Base-by-base conservation (phyloP, 2,113 vertebrate species). In the Centropus unirufus region DNA sequence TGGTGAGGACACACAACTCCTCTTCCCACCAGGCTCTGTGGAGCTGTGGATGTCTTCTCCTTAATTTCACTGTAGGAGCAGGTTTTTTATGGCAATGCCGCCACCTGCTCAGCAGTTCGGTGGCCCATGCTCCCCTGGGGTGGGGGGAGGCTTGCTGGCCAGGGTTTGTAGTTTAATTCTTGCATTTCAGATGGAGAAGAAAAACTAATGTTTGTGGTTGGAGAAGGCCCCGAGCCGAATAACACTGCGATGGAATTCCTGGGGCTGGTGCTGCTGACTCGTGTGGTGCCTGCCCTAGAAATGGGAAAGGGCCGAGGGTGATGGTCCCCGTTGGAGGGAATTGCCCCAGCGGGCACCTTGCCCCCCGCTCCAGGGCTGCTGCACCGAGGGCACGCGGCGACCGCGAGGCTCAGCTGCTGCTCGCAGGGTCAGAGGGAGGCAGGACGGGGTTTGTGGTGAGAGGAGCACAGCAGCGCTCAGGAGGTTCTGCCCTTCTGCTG, bases 21-120 rank as follows among this genome's bases (percentile, higher is more conserved):
- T 49, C 40, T 14, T 32, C 58, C n/a, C 3, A 3, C 39, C 9
- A 6, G 3, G 34, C 42, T 30, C 6, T 0, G 13, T 8, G 47
- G 32, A 44, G 24, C 6, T 0, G 13, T 8, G 47, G 32, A 44
- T 6, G 8, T n/a, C 29, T 44, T 44, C 69, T 26, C 7, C 1
- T 27, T 12, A 3, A n/a, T 22, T 55, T 30, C 27, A 32, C 52
- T 3, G 8, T 7, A n/a, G 66, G 49, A 62, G 59, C 40, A 7
- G 34, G 40, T 21, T 30, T 30, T 55, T 79, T 24, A 24, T 3
- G 24, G 40, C 40, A 58, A 44, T 22, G 77, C 17, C 88, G 62
- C 64, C 30, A 76, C 62, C 75, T 29, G n/a, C 39, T 83, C 62
- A 78, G 42, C 54, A 66, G 91, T 36, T 85, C 58, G 52, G 82